These are phyloP conservation scores for Pangasius krempfi DNA, from an alignment of 2,797 vertebrate species.

Conservation along the genomic window DNA sequence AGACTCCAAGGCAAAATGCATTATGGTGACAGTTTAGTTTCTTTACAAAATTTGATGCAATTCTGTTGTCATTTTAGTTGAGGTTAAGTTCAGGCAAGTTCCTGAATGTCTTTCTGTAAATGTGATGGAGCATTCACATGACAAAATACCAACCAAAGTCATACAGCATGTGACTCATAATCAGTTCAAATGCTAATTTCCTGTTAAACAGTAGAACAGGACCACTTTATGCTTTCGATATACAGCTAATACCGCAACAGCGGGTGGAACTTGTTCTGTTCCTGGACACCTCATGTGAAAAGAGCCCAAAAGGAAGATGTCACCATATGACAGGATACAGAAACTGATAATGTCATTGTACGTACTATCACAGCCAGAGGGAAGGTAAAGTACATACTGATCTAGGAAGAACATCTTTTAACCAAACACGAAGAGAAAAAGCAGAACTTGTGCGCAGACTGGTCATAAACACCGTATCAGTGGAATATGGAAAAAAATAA, in stretches of 20 bases:
- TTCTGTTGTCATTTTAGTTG: no score
- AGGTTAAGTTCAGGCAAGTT: no score
- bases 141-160: no score
- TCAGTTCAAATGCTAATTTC: not conserved
- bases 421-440: not conserved
- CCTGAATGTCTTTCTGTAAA: no score
- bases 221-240: not conserved
- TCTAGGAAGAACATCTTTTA: not conserved
- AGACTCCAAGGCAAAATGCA: no score
- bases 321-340: conserved; percentile 23
- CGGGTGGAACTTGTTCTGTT: not conserved
- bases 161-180: no score
- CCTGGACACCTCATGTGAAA: not conserved
- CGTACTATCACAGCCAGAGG: not conserved
- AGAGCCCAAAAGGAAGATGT: conserved; percentile 24
- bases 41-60: no score
- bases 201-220: not conserved
- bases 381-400: not conserved
- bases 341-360: not conserved
- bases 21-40: no score
- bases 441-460: not conserved
- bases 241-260: not conserved
- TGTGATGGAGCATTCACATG: no score
- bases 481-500: not conserved
- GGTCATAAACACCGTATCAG: not conserved